These are phyloP conservation scores for Chloropsis hardwickii DNA, from an alignment of 2,113 vertebrate species.

Conservation along the genomic window DNA sequence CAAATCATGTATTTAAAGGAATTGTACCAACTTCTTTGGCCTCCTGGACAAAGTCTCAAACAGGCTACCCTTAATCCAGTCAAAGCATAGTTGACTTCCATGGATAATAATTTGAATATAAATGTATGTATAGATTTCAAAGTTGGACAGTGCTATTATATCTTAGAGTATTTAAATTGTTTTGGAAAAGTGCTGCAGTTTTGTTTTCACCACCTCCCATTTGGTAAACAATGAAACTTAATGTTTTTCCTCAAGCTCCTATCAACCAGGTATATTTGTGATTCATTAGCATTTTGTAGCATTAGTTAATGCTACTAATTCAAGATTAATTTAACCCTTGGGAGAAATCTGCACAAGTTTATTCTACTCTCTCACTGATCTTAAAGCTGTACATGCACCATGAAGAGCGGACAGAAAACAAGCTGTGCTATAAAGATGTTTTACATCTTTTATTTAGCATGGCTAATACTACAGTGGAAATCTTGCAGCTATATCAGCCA, in stretches of 20 bases:
- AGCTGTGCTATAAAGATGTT: neutral
- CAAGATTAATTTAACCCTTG: neutral
- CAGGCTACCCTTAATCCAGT: neutral
- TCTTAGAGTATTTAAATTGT: neutral
- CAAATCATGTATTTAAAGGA: neutral
- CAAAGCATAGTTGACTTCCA: neutral
- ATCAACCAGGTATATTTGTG: neutral
- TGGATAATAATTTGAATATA: neutral
- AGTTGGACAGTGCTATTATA: neutral
- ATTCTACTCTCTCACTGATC: neutral
- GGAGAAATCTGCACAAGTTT: neutral
- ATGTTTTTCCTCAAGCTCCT: neutral
- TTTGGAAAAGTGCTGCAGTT: neutral
- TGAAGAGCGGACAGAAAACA: neutral
- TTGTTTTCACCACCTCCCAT: neutral
- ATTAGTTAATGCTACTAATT: neutral
- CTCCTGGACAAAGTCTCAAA: neutral
- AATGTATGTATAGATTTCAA: neutral
- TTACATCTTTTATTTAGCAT: neutral
- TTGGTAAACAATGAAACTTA: neutral
- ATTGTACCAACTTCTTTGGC: neutral
- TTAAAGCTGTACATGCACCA: neutral
- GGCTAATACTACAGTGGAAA: neutral
- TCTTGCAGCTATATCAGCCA: neutral
- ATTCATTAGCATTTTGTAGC: neutral